Conservation (phyloP, 1,140 invertebrate species). For the Holotrichia oblita region DNA sequence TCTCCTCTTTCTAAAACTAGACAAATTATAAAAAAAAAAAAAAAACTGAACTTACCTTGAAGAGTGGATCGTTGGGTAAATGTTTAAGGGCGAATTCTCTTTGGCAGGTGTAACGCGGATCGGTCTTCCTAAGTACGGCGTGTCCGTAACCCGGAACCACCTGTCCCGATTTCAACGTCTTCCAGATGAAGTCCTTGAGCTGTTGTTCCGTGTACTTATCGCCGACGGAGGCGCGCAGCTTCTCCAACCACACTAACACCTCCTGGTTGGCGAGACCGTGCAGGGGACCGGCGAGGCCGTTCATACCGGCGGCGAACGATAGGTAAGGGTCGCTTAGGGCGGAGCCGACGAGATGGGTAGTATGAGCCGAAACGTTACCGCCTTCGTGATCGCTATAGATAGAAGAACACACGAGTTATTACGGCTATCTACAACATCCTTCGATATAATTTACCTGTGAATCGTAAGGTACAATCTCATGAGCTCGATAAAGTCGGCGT, state of each 20-base stretch:
- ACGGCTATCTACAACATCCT: conserved; percentile 7
- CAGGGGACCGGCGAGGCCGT: conserved; percentile 87
- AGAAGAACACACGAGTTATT: no score
- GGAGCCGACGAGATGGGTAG: conserved; percentile 87
- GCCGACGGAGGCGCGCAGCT: conserved; percentile 74
- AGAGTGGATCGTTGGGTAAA: conserved; percentile 84
- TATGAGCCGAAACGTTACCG: conserved; percentile 89
- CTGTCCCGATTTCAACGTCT: conserved; percentile 87
- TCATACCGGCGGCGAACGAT: conserved; percentile 86
- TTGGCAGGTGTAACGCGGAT: conserved; percentile 89
- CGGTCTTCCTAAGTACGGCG: conserved; percentile 89
- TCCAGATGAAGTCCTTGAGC: conserved; percentile 87
- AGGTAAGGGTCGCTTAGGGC: conserved; percentile 91
- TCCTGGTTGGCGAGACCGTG: conserved; percentile 93
- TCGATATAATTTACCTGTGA: conserved; percentile 77
- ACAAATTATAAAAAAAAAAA: not conserved
- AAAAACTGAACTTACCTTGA: conserved; percentile 69
- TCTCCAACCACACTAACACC: conserved; percentile 77
- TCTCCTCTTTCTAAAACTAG: not conserved
- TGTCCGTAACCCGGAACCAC: conserved; percentile 95
- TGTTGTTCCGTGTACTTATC: conserved; percentile 78
- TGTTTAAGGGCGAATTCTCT: conserved; percentile 90
- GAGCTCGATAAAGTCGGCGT: conserved; percentile 81
- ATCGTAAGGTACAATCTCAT: conserved; percentile 92
- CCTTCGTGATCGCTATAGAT: conserved; percentile 80